Evolutionary conservation across 1,140 invertebrate genomes (phyloP), one percentile per base, ranked within the genome.

Genomic region (Drosophila guanche): DNA sequence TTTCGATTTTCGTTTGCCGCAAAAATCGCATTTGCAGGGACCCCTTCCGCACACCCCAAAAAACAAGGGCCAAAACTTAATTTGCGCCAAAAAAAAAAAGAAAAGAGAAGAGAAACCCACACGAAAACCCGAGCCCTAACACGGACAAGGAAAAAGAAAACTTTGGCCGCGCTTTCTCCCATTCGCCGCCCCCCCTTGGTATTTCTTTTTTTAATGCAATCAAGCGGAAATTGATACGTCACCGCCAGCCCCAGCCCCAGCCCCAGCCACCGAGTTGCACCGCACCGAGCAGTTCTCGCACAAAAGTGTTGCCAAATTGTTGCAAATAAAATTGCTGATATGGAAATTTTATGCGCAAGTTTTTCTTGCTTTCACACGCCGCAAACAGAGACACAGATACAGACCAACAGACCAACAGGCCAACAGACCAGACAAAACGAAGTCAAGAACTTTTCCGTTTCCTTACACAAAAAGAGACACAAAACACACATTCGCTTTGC

Each of bases 301-400:
- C 74, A 78, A 71, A 88, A 88, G 83, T 86, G 78, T 81, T 81
- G 74, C 81, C 81, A 86, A 86, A 88, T 88, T 86, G 81, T 88
- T 88, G 81, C 83, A 88, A 86, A 86, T 86, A 86, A 86, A 86
- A 86, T 83, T 67, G 81, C 77, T 86, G 81, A 86, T 86, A 86
- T 86, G 83, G 83, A 88, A 86, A 86, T 86, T 88, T 68, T 77
- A 75, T 86, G 68, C 58, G 51, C 61, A 85, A 81, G 50, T 86
- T 81, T 71, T 72, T 73, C 63, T 61, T 33, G 46, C 50, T 29
- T 65, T 63, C 60, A 45, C 59, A 65, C 41, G 55, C 56, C 63
- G 46, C 60, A 33, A 63, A 40, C 29, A 48, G 7, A 47, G 22
- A 41, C n/a, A 23, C 8, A 46, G 20, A 42, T 3, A 56, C n/a